Base-by-base conservation (phyloP, 2,797 vertebrate genomes). In the Pangasius mekongensis region DNA sequence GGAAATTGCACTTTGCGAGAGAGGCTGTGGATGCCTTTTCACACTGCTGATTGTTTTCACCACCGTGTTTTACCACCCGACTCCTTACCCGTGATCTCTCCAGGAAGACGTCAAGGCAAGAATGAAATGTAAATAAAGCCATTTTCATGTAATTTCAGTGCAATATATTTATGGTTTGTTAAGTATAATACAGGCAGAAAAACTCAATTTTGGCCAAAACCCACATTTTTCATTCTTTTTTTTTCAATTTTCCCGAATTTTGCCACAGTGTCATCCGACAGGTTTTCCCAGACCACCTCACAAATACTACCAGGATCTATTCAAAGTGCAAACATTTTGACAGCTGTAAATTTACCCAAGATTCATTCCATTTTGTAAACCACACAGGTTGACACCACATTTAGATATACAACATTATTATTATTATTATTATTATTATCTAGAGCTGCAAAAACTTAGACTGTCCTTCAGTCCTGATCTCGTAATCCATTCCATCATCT, bases 301-400 rank as follows among this genome's bases (percentile, higher is more conserved):
- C 47, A 69, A 56, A 27, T 24, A 90, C 73, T 64, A 83, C 85
- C 76, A 87, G 33, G 54, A 62, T 83, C 77, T 54, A 84, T 86
- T 84, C 69, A 84, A 90, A 90, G 85, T 89, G 88, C 88, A 90
- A 89, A 89, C 67, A 80, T 62, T 89, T 84, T 81, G 71, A 83
- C 78, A 80, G 83, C 83, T 86, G 76, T 64, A 69, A 84, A 84
- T 67, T 76, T 76, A 85, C 43, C 64, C 64, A 78, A n/a, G 58
- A 43, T 69, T 88, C 88, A 87, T 76, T 85, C 10, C 24, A 7
- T 80, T 77, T 27, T 80, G 85, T 86, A 67, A 86, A 80, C 76
- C 67, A 64, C 89, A 69, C 69, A 82, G 22, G 81, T 66, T 60
- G 86, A 87, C 83, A 78, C 84, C 81, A 87, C 83, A 69, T 84